Evolutionary conservation across 2,888 invertebrate genomes (phyloP).

Genomic region (Eupithecia insigniata): DNA sequence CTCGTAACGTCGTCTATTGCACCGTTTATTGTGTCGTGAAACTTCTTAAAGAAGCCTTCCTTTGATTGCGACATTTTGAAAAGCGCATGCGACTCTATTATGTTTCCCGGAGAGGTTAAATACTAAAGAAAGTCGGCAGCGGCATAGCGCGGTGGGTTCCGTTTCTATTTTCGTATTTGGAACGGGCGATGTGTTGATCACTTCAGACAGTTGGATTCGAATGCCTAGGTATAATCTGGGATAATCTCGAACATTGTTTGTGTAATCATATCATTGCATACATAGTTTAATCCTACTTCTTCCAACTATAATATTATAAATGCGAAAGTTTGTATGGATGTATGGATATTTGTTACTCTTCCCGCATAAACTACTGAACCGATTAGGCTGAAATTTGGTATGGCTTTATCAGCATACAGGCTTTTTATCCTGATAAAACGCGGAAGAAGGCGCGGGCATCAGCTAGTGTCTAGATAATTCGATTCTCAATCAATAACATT

Average conservation of each 20-base stretch:
- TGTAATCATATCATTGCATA: slow-evolving; percentile 15
- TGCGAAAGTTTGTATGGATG: no score
- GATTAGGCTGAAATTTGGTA: no score
- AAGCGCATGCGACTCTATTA: slow-evolving; percentile 45
- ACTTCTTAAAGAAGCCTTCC: slow-evolving; percentile 85
- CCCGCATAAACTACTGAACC: no score
- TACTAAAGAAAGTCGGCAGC: slow-evolving; percentile 65
- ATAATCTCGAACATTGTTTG: slow-evolving; percentile 21
- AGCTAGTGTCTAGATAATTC: background rate
- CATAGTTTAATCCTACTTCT: background rate
- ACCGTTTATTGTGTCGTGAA: slow-evolving; percentile 85
- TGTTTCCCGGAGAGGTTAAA: slow-evolving; percentile 60
- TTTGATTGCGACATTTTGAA: slow-evolving; percentile 67
- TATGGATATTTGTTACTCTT: no score
- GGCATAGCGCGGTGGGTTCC: slow-evolving; percentile 60
- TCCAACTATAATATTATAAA: no score
- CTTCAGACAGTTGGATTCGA: slow-evolving; percentile 61
- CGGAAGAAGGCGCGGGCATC: no score
- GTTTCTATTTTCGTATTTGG: slow-evolving; percentile 77
- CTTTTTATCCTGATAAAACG: no score
- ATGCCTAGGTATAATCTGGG: slow-evolving; percentile 18
- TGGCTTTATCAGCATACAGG: no score
- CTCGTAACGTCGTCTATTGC: slow-evolving; percentile 83
- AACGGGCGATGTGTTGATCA: slow-evolving; percentile 63
- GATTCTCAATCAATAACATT: background rate